Percentiles rank a stretch among this genome's conserved stretches.
Evolutionary conservation across 2,113 vertebrate genomes (phyloP).

Genomic region (Gadus macrocephalus): DNA sequence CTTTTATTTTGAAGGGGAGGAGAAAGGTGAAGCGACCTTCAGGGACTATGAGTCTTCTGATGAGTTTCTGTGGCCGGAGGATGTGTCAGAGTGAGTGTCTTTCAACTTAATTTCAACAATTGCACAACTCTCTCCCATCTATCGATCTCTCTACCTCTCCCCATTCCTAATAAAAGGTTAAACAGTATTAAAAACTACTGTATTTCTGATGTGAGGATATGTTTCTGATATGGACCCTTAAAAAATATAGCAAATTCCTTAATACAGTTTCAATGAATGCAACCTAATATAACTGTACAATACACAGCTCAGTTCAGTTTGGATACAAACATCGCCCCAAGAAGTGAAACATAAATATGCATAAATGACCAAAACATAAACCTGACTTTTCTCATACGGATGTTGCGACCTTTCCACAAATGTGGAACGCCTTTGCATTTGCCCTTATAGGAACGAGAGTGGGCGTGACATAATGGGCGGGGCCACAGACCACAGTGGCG

Average conservation of each 20-base stretch:
- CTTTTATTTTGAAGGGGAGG: conserved; percentile 22
- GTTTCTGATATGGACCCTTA: too few species aligned
- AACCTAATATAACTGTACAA: too few species aligned
- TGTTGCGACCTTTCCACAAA: conserved; percentile 8
- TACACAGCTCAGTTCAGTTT: too few species aligned
- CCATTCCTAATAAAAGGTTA: neutral
- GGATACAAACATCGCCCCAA: too few species aligned
- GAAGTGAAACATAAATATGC: too few species aligned
- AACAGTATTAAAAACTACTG: neutral
- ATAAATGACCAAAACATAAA: too few species aligned
- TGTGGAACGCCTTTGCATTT: conserved; percentile 27
- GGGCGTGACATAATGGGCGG: neutral
- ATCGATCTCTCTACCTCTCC: too few species aligned
- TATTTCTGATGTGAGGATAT: too few species aligned
- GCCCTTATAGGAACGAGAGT: conserved; percentile 40
- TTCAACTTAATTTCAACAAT: too few species aligned
- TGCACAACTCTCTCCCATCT: too few species aligned
- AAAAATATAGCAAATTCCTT: neutral
- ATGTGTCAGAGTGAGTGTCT: conserved; percentile 46
- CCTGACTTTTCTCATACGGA: too few species aligned
- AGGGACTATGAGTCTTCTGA: conserved; percentile 23
- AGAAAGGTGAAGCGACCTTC: conserved; percentile 15
- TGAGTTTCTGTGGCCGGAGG: conserved; percentile 56
- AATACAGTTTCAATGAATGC: neutral
- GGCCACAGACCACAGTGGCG: neutral